Conservation (phyloP, 2,888 invertebrate species). For the Parapristionchus giblindavisi region DNA sequence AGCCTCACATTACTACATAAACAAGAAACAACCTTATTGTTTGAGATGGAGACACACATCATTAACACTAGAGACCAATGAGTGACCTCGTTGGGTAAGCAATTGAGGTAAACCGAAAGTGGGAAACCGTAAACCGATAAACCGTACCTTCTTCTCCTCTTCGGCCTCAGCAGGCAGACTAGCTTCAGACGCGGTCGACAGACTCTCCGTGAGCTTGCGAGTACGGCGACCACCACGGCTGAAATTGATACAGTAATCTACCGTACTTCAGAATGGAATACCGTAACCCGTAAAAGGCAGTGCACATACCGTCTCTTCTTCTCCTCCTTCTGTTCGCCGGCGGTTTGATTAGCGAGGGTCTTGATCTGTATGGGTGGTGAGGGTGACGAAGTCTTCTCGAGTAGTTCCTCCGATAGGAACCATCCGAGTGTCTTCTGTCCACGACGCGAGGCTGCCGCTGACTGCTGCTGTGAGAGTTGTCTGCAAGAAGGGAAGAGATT, state of each 20-base stretch:
- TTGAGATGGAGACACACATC: no score
- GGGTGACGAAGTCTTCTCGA: constrained; percentile 33
- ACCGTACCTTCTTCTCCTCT: constrained; percentile 31
- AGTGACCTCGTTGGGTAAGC: background rate
- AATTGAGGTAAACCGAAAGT: no score
- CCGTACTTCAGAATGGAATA: background rate
- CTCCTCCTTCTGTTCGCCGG: constrained; percentile 16
- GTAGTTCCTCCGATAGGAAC: constrained; percentile 48
- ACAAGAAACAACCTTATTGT: no score
- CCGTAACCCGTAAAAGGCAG: background rate
- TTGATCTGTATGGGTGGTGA: constrained; percentile 28
- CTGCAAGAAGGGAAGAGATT: background rate
- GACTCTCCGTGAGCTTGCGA: constrained; percentile 38
- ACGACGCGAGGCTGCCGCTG: constrained; percentile 27
- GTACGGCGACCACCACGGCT: constrained; percentile 33
- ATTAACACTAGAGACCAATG: background rate
- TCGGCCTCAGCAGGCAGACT: constrained; percentile 22
- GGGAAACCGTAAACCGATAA: background rate
- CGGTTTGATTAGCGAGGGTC: background rate
- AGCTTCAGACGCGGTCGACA: constrained; percentile 34
- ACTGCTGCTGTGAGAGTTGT: background rate
- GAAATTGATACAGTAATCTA: background rate
- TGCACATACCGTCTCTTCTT: constrained; percentile 35
- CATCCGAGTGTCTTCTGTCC: constrained; percentile 57
- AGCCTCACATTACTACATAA: no score